phyloP scores from a whole-genome alignment of 2,113 vertebrate species.

The Taurulus bubalis region DNA sequence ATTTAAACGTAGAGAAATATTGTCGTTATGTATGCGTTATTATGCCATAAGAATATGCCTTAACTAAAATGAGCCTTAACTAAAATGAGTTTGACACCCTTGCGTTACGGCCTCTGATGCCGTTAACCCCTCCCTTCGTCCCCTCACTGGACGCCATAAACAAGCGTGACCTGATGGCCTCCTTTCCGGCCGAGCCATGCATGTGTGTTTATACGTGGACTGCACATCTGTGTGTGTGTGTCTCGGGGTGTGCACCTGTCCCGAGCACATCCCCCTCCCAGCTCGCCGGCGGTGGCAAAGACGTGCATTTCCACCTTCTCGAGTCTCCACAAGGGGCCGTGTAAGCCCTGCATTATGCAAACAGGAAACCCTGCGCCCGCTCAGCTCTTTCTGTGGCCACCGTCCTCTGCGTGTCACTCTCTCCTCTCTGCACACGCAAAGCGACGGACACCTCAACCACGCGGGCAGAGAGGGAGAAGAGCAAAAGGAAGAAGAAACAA shows the following conservation, averaged over 20 bases:
- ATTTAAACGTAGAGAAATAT: too few relatives aligned
- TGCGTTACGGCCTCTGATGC: too few relatives aligned
- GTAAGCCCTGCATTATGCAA: slow-evolving; percentile 87
- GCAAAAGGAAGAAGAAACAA: neutral
- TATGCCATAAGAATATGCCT: too few relatives aligned
- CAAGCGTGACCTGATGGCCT: slow-evolving; percentile 36
- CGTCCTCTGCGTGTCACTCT: slow-evolving; percentile 67
- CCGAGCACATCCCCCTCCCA: slow-evolving; percentile 11
- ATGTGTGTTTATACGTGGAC: neutral
- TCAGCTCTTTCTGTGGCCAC: slow-evolving; percentile 85
- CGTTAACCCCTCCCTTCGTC: slow-evolving; percentile 25
- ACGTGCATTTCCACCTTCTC: slow-evolving; percentile 54
- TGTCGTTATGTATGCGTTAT: too few relatives aligned
- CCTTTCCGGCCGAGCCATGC: neutral
- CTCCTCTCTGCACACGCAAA: slow-evolving; percentile 52
- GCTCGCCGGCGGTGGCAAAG: slow-evolving; percentile 15
- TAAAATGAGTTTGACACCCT: too few relatives aligned
- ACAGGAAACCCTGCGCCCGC: slow-evolving; percentile 81
- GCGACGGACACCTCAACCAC: slow-evolving; percentile 29
- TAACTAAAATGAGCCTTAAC: too few relatives aligned
- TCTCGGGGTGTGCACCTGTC: slow-evolving; percentile 2
- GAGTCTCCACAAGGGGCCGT: slow-evolving; percentile 46
- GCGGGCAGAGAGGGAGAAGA: slow-evolving; percentile 1
- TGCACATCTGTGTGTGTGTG: neutral
- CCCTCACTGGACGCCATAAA: slow-evolving; percentile 1